Conservation (phyloP, 2,888 invertebrate species). For the Cinara cedri region DNA sequence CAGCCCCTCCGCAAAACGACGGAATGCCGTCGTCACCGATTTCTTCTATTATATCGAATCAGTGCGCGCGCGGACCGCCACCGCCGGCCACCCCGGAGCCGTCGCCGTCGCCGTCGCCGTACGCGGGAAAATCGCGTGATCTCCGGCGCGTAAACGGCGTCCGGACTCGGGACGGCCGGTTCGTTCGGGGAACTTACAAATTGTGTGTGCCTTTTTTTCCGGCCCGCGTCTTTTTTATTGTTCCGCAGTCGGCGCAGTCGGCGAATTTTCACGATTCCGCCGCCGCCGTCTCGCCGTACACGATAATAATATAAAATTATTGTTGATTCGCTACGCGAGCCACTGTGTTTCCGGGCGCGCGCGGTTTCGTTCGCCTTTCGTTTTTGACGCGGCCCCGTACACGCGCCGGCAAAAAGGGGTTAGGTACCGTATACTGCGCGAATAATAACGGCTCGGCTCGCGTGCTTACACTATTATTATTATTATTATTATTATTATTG, state of each 20-base stretch:
- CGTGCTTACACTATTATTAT: no score
- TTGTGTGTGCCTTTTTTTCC: constrained; percentile 50
- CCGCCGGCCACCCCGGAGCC: not conserved
- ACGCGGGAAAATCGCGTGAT: constrained; percentile 14
- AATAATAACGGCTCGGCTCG: constrained; percentile 31
- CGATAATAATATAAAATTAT: constrained; percentile 43
- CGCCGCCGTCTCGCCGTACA: not conserved
- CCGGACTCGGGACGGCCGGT: not conserved
- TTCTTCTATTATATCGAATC: no score
- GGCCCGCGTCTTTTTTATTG: no score
- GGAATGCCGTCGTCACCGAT: no score
- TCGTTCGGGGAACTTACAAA: not conserved
- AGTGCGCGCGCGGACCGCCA: not conserved
- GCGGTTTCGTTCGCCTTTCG: constrained; percentile 7
- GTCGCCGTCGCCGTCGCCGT: not conserved
- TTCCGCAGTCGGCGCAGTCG: constrained; percentile 38
- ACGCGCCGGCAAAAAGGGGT: constrained; percentile 7
- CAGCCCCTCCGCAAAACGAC: no score
- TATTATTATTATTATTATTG: no score
- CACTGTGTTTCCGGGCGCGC: not conserved
- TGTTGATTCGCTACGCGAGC: constrained; percentile 23
- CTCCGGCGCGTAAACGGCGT: constrained; percentile 50
- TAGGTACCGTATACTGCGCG: no score
- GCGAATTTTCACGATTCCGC: constrained; percentile 10
- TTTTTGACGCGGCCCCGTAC: constrained; percentile 3